Evolutionary conservation across 2,888 invertebrate genomes (phyloP), one percentile per base, ranked within the genome.

Genomic region (Alloplasta piceator): DNA sequence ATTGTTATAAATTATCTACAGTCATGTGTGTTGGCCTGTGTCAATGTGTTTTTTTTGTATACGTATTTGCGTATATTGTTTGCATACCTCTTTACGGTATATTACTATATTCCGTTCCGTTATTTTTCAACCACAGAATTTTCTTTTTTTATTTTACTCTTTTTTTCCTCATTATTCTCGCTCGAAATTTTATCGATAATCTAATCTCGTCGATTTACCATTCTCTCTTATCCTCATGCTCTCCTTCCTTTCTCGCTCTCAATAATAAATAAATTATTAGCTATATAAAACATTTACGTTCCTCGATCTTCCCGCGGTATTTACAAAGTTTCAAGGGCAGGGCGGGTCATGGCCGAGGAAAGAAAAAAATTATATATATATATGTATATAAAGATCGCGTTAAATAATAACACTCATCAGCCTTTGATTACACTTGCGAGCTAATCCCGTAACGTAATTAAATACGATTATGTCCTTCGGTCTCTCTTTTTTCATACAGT

Each of bases 1-100:
- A 90, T 90, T 89, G 88, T 90, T 90, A 91, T 87, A 87, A 90
- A 89, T 90, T 91, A 91, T 91, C 91, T 91, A 91, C 91, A 91
- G 85, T 89, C 87, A 86, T 90, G 87, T 87, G 87, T 86, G 86
- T 85, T 85, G 85, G 83, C 86, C 38, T 60, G 82, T 85, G 83
- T 83, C 68, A 58, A 48, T 84, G 70, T 82, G 68, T 82, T 76
- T 74, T 79, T 74, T 80, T 63, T 68, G 52, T 82, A 66, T 77
- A 63, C 50, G 84, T 82, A 82, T 85, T 72, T 86, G 79, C 84
- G 76, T 84, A 74, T 82, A 78, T 50, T 74, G 16, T 46, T 16
- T 41, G 10, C 36, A 26, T 48, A 84, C 82, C 80, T 83, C 82
- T 86, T 82, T 86, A 79, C 75, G 70, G 68, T 75, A 74, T 63